Percentiles rank a stretch among this genome's conserved stretches.
Conservation (phyloP, 2,888 invertebrate genomes). For the Thecophora atra region DNA sequence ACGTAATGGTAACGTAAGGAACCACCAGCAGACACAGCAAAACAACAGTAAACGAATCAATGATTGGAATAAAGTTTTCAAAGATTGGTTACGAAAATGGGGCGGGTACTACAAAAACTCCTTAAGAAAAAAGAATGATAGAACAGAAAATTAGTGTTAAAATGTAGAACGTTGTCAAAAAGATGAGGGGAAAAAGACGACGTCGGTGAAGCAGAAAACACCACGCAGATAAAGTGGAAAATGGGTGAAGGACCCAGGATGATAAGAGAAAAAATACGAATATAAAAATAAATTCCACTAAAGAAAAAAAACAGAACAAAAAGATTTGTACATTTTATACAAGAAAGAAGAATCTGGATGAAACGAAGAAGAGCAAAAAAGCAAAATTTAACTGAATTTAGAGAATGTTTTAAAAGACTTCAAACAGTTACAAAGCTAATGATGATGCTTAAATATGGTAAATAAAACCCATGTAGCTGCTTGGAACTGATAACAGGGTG, state of each 20-base stretch:
- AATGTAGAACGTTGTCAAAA: background rate
- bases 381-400: too few relatives aligned
- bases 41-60: background rate
- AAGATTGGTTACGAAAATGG: background rate
- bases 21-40: background rate
- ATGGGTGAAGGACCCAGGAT: background rate
- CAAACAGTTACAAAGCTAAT: too few relatives aligned
- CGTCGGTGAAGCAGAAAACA: background rate
- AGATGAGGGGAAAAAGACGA: background rate
- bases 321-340: too few relatives aligned
- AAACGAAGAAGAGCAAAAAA: too few relatives aligned
- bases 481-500: too few relatives aligned
- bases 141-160: background rate
- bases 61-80: background rate
- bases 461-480: too few relatives aligned
- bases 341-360: too few relatives aligned
- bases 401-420: too few relatives aligned
- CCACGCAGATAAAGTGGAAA: too few relatives aligned
- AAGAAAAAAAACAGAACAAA: too few relatives aligned
- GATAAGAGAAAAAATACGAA: background rate
- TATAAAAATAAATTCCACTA: too few relatives aligned
- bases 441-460: too few relatives aligned
- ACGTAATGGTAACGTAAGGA: constrained; percentile 17
- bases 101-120: background rate
- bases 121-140: background rate